A percentile compares a stretch with the other conserved stretches of the same genome.
Conservation (phyloP, 2,888 invertebrate species). For the Bellardia pandia region DNA sequence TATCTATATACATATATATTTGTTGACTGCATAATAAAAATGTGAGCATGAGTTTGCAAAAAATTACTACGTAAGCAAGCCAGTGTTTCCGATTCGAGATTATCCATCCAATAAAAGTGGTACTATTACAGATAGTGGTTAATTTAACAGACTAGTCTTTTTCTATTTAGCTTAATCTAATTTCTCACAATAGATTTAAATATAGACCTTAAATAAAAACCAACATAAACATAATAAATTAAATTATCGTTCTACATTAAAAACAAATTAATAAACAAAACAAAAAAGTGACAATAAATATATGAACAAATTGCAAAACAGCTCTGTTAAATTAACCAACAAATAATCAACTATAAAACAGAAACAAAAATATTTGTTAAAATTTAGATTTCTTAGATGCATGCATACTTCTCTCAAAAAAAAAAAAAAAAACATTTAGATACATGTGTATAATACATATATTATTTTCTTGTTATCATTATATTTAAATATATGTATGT, state of each 20-base stretch:
- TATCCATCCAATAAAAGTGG: not conserved
- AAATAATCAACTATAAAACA: slow-evolving; percentile 3
- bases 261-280: too few relatives aligned
- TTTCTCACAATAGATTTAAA: too few relatives aligned
- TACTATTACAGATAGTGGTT: not conserved
- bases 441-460: slow-evolving; percentile 31
- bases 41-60: not conserved
- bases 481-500: slow-evolving; percentile 26
- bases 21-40: not conserved
- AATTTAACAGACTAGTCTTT: not conserved
- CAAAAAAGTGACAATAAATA: not conserved
- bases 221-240: too few relatives aligned
- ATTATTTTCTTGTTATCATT: slow-evolving; percentile 73
- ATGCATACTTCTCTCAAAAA: slow-evolving; percentile 27
- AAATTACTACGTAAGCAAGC: not conserved
- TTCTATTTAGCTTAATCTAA: too few relatives aligned
- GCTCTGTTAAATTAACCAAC: slow-evolving; percentile 16
- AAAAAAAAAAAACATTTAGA: not conserved
- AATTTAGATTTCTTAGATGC: slow-evolving; percentile 30
- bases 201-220: too few relatives aligned
- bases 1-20: too few relatives aligned
- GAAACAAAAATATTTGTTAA: slow-evolving; percentile 18
- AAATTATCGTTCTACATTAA: too few relatives aligned
- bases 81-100: not conserved
- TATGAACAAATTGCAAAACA: not conserved